phyloP scores from a whole-genome alignment of 2,888 invertebrate species.

The Marasmarcha lunaedactyla region DNA sequence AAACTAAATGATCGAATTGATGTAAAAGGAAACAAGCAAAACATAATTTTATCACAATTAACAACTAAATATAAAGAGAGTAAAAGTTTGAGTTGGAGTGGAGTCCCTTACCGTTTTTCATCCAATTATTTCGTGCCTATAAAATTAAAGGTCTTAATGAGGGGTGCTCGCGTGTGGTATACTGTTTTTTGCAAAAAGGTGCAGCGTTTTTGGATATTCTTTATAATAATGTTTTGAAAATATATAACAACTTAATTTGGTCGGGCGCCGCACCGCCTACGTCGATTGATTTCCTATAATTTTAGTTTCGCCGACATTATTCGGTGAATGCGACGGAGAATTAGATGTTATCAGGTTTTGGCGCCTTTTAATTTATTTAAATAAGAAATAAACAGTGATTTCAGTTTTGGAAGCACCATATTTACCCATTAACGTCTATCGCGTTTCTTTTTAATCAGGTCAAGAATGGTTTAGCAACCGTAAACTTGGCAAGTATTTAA shows the following conservation, averaged over 20 bases:
- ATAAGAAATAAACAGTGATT: no score
- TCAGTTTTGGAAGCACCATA: no score
- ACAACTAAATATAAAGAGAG: background rate
- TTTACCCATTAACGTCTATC: no score
- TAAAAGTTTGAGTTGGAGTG: no score
- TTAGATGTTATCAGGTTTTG: no score
- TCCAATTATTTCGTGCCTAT: conserved; percentile 20
- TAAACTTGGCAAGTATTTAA: no score
- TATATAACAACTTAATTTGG: conserved; percentile 62
- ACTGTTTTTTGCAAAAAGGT: conserved; percentile 42
- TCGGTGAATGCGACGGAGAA: conserved; percentile 11
- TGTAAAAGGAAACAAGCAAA: no score
- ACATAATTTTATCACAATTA: background rate
- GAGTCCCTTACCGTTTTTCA: background rate
- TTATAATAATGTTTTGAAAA: conserved; percentile 48
- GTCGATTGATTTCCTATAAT: conserved; percentile 62
- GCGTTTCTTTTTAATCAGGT: no score
- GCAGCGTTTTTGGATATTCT: conserved; percentile 38
- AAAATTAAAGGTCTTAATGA: conserved; percentile 51
- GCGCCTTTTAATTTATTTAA: no score
- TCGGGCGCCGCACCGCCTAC: conserved; percentile 58
- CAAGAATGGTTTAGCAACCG: no score
- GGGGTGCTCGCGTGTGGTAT: conserved; percentile 52
- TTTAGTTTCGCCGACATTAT: conserved; percentile 42
- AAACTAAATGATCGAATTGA: no score